Conservation (phyloP, 1,140 invertebrate species). For the Armadillidium nasatum region DNA sequence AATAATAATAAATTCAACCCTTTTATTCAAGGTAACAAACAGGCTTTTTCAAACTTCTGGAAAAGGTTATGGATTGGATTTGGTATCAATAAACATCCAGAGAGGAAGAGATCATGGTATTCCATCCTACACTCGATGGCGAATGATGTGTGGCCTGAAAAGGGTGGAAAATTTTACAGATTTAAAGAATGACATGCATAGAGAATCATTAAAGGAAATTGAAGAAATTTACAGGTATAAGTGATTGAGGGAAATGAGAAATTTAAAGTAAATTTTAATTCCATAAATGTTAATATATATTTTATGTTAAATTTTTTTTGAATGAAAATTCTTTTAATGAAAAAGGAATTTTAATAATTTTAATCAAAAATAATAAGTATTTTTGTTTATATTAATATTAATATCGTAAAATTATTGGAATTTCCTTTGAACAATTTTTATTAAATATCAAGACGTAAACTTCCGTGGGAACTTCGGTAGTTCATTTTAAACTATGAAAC, state of each 20-base stretch:
- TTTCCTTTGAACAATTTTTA: too few species aligned
- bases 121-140: slow-evolving; percentile 69
- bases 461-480: too few species aligned
- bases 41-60: slow-evolving; percentile 63
- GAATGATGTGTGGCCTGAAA: slow-evolving; percentile 63
- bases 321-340: too few species aligned
- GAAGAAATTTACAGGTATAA: slow-evolving; percentile 30
- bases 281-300: neutral
- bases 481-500: too few species aligned
- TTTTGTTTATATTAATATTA: too few species aligned
- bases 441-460: too few species aligned
- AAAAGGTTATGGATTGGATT: slow-evolving; percentile 60
- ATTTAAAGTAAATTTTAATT: neutral
- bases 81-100: slow-evolving; percentile 81
- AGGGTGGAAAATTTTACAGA: slow-evolving; percentile 49
- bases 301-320: neutral
- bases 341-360: neutral
- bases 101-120: slow-evolving; percentile 83
- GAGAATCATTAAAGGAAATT: slow-evolving; percentile 31
- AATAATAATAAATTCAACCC: too few species aligned
- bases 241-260: neutral
- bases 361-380: too few species aligned
- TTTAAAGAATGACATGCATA: slow-evolving; percentile 56
- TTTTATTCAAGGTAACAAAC: slow-evolving; percentile 59
- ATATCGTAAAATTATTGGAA: neutral